These are phyloP conservation scores for Natrix natrix DNA, from an alignment of 2,797 vertebrate genomes.

Conservation along the genomic window DNA sequence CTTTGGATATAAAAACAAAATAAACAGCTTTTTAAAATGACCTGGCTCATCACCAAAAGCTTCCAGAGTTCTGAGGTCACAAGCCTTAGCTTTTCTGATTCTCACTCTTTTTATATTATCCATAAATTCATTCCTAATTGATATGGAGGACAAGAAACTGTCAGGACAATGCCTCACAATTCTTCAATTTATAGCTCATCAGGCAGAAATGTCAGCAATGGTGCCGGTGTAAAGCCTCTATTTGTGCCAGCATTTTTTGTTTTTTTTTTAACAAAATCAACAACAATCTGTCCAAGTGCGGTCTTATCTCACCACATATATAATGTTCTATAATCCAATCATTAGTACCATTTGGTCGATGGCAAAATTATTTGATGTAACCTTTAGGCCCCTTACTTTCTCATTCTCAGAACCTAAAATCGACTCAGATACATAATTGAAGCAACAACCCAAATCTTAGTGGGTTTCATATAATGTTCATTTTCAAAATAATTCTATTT, in stretches of 20 bases:
- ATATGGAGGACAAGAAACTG: constrained; percentile 24
- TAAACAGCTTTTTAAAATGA: constrained; percentile 1
- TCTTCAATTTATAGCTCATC: constrained; percentile 14
- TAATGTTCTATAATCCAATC: not conserved
- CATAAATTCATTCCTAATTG: constrained; percentile 43
- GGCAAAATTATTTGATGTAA: not conserved
- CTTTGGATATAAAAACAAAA: not conserved
- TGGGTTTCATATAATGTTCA: not conserved
- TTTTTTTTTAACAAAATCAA: not conserved
- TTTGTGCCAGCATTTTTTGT: not conserved
- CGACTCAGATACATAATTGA: not conserved
- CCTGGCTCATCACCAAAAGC: not conserved
- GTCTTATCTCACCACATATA: not conserved
- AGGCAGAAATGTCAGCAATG: constrained; percentile 20
- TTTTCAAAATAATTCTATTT: not conserved
- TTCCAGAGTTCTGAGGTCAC: not conserved
- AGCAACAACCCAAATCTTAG: not conserved
- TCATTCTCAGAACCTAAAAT: not conserved
- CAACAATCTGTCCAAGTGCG: not conserved
- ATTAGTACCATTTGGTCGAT: not conserved
- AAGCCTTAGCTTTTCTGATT: constrained; percentile 6
- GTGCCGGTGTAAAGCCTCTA: not conserved
- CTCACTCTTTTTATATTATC: not conserved
- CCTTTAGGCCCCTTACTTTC: not conserved
- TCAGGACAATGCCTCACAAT: not conserved